Conservation (phyloP, 2,888 invertebrate species). For the Fissipunctia ypsillon region DNA sequence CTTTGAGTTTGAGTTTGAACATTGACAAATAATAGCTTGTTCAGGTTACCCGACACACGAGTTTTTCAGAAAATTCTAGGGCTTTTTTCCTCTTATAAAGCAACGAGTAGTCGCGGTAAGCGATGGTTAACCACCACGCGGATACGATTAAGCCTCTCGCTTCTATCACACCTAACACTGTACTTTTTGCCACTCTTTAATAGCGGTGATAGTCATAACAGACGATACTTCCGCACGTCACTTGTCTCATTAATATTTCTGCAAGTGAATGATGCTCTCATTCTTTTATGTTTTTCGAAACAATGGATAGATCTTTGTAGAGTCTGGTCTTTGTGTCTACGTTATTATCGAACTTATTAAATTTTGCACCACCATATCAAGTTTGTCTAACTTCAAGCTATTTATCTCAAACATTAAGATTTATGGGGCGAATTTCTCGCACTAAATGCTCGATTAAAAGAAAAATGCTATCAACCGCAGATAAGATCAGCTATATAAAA, state of each 20-base stretch:
- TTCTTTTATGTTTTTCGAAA: constrained; percentile 35
- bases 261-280: constrained; percentile 32
- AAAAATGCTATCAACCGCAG: constrained; percentile 25
- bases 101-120: constrained; percentile 16
- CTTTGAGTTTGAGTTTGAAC: too few species aligned
- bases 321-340: background rate
- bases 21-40: background rate
- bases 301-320: constrained; percentile 32
- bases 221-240: constrained; percentile 49
- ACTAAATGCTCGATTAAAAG: constrained; percentile 2
- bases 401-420: background rate
- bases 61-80: constrained; percentile 18
- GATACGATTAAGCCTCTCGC: constrained; percentile 47
- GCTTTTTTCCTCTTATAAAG: constrained; percentile 16
- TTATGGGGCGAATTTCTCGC: background rate
- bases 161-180: constrained; percentile 29
- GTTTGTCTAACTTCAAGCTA: background rate
- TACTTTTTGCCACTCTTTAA: constrained; percentile 50
- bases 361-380: background rate
- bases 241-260: constrained; percentile 44
- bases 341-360: constrained; percentile 9
- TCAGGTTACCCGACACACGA: background rate
- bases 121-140: constrained; percentile 58
- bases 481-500: constrained; percentile 43
- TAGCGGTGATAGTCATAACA: constrained; percentile 38